Conservation (phyloP, 2,797 vertebrate genomes). For the Spinus olivaceus region DNA sequence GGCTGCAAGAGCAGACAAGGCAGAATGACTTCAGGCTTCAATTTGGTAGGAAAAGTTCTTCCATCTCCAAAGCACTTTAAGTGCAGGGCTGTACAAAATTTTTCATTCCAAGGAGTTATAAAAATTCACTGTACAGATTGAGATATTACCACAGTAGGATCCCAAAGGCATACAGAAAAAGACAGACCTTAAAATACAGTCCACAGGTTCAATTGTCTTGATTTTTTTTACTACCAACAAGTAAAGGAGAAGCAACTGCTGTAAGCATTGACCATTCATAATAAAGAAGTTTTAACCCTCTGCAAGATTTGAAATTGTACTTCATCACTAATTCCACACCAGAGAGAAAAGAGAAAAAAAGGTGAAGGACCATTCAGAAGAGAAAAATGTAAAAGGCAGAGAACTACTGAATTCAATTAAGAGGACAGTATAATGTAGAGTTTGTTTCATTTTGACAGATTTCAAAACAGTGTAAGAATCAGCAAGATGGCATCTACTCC, state of each 20-base stretch:
- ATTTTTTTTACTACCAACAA: not conserved
- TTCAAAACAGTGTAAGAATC: not conserved
- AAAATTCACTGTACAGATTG: not conserved
- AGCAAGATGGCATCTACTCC: not conserved
- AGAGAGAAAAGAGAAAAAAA: not conserved
- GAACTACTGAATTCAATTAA: not conserved
- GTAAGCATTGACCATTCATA: not conserved
- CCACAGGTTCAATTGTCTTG: not conserved
- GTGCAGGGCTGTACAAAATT: not conserved
- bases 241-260: not conserved
- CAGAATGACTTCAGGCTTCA: not conserved
- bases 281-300: not conserved
- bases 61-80: not conserved
- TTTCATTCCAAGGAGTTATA: not conserved
- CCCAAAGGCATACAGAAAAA: not conserved
- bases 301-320: not conserved
- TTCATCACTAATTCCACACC: not conserved
- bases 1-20: not conserved
- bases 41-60: not conserved
- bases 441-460: not conserved
- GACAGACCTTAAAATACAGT: not conserved
- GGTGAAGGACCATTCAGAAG: not conserved
- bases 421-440: not conserved
- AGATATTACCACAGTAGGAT: not conserved
- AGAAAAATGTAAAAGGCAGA: not conserved